A percentile compares a stretch with the other conserved stretches of the same genome.
phyloP scores from a whole-genome alignment of 2,113 vertebrate genomes.

The Aphelocoma coerulescens region DNA sequence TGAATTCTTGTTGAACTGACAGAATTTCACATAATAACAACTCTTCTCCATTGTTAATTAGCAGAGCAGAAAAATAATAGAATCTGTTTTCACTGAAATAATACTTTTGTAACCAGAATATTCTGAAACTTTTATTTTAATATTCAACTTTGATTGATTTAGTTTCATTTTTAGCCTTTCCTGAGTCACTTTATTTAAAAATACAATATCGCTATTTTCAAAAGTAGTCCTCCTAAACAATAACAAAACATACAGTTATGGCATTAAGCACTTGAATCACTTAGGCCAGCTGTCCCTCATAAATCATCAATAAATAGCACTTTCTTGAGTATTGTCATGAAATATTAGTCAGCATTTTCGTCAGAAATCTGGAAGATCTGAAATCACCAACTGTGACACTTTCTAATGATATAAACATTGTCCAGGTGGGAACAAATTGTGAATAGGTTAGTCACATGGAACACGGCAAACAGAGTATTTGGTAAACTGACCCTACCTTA shows the following conservation, averaged over 20 bases:
- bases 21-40: conserved; percentile 10
- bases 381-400: neutral
- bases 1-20: conserved; percentile 29
- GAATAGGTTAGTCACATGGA: neutral
- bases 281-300: neutral
- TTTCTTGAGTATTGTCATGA: neutral
- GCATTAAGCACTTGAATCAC: neutral
- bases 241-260: neutral
- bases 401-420: neutral
- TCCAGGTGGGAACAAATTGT: neutral
- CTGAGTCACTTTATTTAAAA: neutral
- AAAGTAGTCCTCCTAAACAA: neutral
- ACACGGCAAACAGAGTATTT: neutral
- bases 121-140: neutral
- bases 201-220: neutral
- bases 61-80: neutral
- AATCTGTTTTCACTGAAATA: neutral
- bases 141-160: neutral
- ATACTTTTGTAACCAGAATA: neutral
- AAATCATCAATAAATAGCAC: neutral
- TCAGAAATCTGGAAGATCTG: neutral
- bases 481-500: neutral
- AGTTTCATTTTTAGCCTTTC: neutral
- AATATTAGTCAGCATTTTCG: neutral
- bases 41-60: conserved; percentile 16